A percentile compares a stretch with the other conserved stretches of the same genome.
These are phyloP conservation scores for Phalacrocorax brasilianus DNA, from an alignment of 2,113 vertebrate genomes.

Conservation along the genomic window DNA sequence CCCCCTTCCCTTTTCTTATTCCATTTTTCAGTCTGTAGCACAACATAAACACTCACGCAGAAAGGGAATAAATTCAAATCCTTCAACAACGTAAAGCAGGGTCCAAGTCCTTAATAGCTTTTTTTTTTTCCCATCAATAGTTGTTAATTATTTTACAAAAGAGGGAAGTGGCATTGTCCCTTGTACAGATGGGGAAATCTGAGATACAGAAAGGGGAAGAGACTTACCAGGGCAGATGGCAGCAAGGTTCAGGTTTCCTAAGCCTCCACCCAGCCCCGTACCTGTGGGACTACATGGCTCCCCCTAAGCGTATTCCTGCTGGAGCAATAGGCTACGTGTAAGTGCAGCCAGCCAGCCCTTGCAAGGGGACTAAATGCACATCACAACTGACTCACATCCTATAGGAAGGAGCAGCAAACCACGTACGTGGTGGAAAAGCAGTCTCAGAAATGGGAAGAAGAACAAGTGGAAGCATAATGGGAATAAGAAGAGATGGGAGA, in stretches of 20 bases:
- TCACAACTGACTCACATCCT: constrained; percentile 44
- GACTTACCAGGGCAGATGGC: constrained; percentile 55
- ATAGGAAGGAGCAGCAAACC: constrained; percentile 39
- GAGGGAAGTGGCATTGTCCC: constrained; percentile 55
- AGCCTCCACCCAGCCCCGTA: neutral
- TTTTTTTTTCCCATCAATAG: constrained; percentile 29
- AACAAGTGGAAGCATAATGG: neutral
- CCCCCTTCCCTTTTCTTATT: neutral
- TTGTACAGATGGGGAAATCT: constrained; percentile 16
- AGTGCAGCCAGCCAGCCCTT: constrained; percentile 11
- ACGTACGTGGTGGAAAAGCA: neutral
- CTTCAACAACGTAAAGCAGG: constrained; percentile 4
- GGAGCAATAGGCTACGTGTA: neutral
- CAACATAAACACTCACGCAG: neutral
- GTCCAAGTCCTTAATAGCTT: neutral
- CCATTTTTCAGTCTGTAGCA: neutral
- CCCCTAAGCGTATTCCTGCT: neutral
- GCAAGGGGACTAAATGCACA: neutral
- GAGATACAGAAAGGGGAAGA: constrained; percentile 33
- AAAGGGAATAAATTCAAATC: constrained; percentile 30
- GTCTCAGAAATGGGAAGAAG: neutral
- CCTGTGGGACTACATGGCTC: neutral
- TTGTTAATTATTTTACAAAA: constrained; percentile 49
- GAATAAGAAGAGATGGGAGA: neutral
- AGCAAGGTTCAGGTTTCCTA: constrained; percentile 40